Base-by-base conservation (phyloP, 2,888 invertebrate species). In the Agrotis exclamationis region DNA sequence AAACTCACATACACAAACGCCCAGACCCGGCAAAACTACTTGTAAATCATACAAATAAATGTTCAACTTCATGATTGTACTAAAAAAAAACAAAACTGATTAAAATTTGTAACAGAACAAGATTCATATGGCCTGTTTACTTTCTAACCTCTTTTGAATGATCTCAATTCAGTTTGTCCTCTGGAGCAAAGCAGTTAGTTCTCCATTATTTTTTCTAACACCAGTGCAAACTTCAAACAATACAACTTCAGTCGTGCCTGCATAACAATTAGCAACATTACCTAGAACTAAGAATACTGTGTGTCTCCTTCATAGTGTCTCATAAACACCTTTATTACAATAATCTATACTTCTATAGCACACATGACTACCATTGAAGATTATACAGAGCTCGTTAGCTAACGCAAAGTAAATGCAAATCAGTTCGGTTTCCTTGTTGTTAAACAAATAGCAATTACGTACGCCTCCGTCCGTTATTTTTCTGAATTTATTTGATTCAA, bases 401-500 rank as follows among this genome's bases (percentile, higher is more conserved):
- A 58, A 83, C 67, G 75, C 75, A 65, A 47, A 75, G 56, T 69
- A 63, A 70, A 83, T 84, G 82, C 76, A 79, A 80, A 85, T 70
- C 63, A 63, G 71, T 54, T 57, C 44, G 48, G 73, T 77, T 85
- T 84, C 84, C 84, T 82, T 74, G 74, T 84, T 70, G 59, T 64
- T 70, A 70, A 76, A 82, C 80, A 70, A 82, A 74, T 74, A 59
- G 66, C 69, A 74, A 74, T 74, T 69, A 84, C 63, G 22, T 11
- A 75, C 79, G 79, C 75, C 83, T 67, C 14, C 64, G 64, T 63
- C 24, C 33, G 33, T 80, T 68, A 76, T 72, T 80, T 83, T 76
- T 83, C 76, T 65, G 65, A 80, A 70, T 63, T 70, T 54, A 65
- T 48, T 39, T 58, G 28, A 58, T 73, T 71, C 72, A 76, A 83